Evolutionary conservation across 2,888 invertebrate species (phyloP), one percentile per base, ranked within the genome.

Genomic region (Eristalis arbustorum): DNA sequence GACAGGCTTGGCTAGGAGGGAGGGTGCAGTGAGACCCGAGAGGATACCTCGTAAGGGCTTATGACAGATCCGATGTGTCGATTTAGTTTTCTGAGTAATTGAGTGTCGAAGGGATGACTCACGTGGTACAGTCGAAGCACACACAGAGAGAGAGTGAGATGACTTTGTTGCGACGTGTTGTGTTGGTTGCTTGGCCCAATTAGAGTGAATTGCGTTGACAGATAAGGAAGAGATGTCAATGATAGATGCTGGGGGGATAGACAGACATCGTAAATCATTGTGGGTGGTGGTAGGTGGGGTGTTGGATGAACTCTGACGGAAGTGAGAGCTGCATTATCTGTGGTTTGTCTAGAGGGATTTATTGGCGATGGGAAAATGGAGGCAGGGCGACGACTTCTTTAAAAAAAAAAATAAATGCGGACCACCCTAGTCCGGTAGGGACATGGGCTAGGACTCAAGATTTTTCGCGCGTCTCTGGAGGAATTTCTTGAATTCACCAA

Each of bases 51-150:
- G 40, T 40, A 40, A 64, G 64, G 31, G 64, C 18, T 37, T 64
- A 64, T 64, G 64, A 37, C 18, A 64, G 40, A 64, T 64, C 22
- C n/a, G 34, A 40, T 64, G 18, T 64, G 49, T 49, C 49, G 49
- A 49, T 49, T 49, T 49, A 49, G 49, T 49, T 49, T 49, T 18
- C 49, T 49, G 49, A 49, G 49, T 49, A 49, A 49, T 49, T 49
- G 49, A 49, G 49, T 49, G 49, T 49, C 49, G 49, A 18, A 49
- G 49, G 49, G 18, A 49, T 8, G 49, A 18, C 6, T 49, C 49
- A 49, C 49, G 49, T 49, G 49, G 18, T 18, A 49, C 8, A 1
- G 49, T 49, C 18, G 49, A 49, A 49, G 18, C 31, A 31, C 31
- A 4, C 42, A 18, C n/a, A n/a, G n/a, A n/a, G n/a, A n/a, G n/a